Evolutionary conservation across 2,888 invertebrate species (phyloP), one percentile per base, ranked within the genome.

Genomic region (Acanthosoma haemorrhoidale): DNA sequence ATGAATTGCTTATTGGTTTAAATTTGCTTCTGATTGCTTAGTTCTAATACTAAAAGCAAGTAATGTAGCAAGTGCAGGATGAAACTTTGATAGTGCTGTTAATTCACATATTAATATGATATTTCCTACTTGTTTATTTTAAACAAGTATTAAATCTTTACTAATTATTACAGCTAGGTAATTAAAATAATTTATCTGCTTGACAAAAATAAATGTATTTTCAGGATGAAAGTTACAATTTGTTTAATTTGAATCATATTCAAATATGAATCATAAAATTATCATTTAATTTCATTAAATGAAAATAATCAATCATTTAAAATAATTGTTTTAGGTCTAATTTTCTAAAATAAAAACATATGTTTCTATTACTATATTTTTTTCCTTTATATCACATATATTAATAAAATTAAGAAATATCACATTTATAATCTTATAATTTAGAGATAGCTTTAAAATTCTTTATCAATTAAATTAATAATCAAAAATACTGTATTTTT

Each of bases 401-500:
- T 25, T 51, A 51, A 51, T 51, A 25, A 16, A 51, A 25, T 51
- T 16, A 51, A 51, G 21, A 51, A 51, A 51, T 51, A 51, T 51
- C 51, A 51, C 51, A 51, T 51, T 25, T 25, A 51, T 51, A 25
- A 51, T 13, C 51, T 51, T 51, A 51, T 21, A 51, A 32, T 25
- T 51, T 51, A 51, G 51, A 51, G n/a, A 51, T 51, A 51, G 25
- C 25, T 51, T 51, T 51, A 51, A 25, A 51, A 51, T 51, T 43
- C 43, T 43, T 51, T 25, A 43, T 21, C 18, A 21, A 51, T 51
- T 51, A 51, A 51, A 18, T 43, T 51, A 3, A 51, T 25, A 51
- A 51, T 51, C 13, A 51, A 51, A 51, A 51, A 51, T 51, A 51
- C 51, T 51, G 51, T 51, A 51, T 25, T 51, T 51, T 51, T 51